Conservation (phyloP, 2,113 vertebrate species). For the Isurus oxyrinchus region DNA sequence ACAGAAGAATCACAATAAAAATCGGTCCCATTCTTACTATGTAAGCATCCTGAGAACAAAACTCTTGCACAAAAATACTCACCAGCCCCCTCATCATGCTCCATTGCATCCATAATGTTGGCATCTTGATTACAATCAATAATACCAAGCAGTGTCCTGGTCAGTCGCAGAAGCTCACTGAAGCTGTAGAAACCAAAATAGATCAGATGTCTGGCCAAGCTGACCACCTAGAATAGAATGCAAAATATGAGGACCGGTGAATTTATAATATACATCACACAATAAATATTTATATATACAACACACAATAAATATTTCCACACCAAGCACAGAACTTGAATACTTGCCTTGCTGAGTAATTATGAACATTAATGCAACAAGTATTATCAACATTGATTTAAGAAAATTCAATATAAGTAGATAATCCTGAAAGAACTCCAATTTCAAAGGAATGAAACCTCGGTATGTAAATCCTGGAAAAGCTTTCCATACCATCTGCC, state of each 20-base stretch:
- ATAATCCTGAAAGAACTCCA: neutral
- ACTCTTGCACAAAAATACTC: conserved; percentile 38
- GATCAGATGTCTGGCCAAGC: conserved; percentile 30
- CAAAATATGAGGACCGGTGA: neutral
- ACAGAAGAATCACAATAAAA: neutral
- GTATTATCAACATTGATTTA: neutral
- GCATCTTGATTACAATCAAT: conserved; percentile 86
- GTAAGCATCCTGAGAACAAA: neutral
- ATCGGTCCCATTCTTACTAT: neutral
- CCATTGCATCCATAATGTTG: conserved; percentile 52
- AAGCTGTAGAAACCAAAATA: conserved; percentile 97
- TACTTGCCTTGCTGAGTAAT: neutral
- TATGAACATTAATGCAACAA: neutral
- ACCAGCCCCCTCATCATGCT: conserved; percentile 73
- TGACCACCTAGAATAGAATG: conserved; percentile 25
- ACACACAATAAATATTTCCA: neutral
- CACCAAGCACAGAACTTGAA: neutral
- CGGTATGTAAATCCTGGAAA: neutral
- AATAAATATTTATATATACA: neutral
- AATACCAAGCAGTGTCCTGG: conserved; percentile 84
- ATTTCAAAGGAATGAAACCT: neutral
- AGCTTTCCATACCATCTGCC: neutral
- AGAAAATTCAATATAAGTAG: neutral
- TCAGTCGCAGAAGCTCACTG: conserved; percentile 87
- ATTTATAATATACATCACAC: neutral